Evolutionary conservation across 2,888 invertebrate species (phyloP), one percentile per base, ranked within the genome.

Genomic region (Cheilosia urbana): DNA sequence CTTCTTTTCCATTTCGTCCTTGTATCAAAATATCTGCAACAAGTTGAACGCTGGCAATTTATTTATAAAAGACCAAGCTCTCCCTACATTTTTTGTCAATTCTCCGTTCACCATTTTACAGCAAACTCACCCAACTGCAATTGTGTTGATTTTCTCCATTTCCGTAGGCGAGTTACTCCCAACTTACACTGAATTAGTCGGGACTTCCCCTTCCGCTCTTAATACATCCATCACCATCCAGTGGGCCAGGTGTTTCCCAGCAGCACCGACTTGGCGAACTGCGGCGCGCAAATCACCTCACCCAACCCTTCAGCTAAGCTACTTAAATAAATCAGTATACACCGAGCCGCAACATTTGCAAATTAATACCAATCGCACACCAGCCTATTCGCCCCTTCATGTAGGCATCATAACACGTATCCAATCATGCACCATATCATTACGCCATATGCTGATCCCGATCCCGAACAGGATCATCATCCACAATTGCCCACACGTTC

Each of bases 291-390:
- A 76, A 81, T 76, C 80, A 58, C 66, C 62, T 76, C 80, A 81
- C 76, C 85, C 80, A 80, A 81, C 76, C 76, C 76, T 51, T 76
- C 30, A 37, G 37, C 37, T 37, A 9, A 13, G 85, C 76, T 81
- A 81, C 81, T 85, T 81, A 85, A 85, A 85, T 85, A 85, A 85
- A 85, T 85, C 85, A 85, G 80, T 62, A 85, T 72, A 76, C 71
- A 34, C 57, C 68, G 81, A 72, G 66, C 76, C 58, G n/a, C n/a
- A 71, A 45, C 60, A 72, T 80, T 80, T 85, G 85, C 85, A 85
- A 85, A 85, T 85, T 80, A 85, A 85, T 85, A 85, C 81, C 42
- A 45, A 30, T 42, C 57, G 58, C 79, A 30, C 30, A 11, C 42
- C 13, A 63, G 69, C 42, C 76, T 57, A 37, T 13, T 66, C 60